A percentile compares a stretch with the other conserved stretches of the same genome.
phyloP scores from a whole-genome alignment of 2,888 invertebrate species.

The Dryomyza anilis region DNA sequence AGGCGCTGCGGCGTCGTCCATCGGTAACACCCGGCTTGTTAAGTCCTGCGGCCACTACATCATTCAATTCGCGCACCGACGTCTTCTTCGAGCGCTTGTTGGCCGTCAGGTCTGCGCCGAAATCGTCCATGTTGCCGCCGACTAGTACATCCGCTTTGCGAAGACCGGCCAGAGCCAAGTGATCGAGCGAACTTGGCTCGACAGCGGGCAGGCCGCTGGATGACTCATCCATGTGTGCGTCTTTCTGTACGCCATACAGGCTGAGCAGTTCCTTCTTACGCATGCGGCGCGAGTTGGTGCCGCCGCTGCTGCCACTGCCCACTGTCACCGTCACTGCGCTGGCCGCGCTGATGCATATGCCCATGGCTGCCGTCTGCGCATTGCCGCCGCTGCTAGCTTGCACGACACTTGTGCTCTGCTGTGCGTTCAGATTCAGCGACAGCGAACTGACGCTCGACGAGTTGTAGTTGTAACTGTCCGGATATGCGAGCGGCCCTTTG shows the following conservation, averaged over 20 bases:
- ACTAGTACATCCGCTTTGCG: slow-evolving; percentile 86
- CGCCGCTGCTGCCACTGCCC: slow-evolving; percentile 63
- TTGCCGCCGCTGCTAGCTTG: slow-evolving; percentile 40
- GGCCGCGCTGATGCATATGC: slow-evolving; percentile 41
- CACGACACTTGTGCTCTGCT: slow-evolving; percentile 39
- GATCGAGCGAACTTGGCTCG: slow-evolving; percentile 66
- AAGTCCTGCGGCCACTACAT: slow-evolving; percentile 64
- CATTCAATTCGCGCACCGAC: slow-evolving; percentile 66
- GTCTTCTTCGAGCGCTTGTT: slow-evolving; percentile 66
- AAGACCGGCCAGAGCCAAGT: slow-evolving; percentile 63
- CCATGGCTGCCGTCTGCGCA: slow-evolving; percentile 44
- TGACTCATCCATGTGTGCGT: slow-evolving; percentile 84
- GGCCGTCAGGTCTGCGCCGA: slow-evolving; percentile 65
- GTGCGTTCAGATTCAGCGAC: slow-evolving; percentile 29
- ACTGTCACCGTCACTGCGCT: slow-evolving; percentile 45
- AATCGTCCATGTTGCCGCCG: slow-evolving; percentile 85
- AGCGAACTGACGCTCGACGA: slow-evolving; percentile 59
- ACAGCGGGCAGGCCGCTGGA: slow-evolving; percentile 63
- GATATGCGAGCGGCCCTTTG: slow-evolving; percentile 83
- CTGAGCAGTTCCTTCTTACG: slow-evolving; percentile 85
- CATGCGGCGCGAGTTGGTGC: slow-evolving; percentile 80
- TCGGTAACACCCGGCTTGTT: slow-evolving; percentile 48
- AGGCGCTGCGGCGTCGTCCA: slow-evolving; percentile 63
- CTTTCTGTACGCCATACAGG: slow-evolving; percentile 80
- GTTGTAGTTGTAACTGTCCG: slow-evolving; percentile 69